phyloP scores from a whole-genome alignment of 1,140 invertebrate species.

The Theocolax elegans region DNA sequence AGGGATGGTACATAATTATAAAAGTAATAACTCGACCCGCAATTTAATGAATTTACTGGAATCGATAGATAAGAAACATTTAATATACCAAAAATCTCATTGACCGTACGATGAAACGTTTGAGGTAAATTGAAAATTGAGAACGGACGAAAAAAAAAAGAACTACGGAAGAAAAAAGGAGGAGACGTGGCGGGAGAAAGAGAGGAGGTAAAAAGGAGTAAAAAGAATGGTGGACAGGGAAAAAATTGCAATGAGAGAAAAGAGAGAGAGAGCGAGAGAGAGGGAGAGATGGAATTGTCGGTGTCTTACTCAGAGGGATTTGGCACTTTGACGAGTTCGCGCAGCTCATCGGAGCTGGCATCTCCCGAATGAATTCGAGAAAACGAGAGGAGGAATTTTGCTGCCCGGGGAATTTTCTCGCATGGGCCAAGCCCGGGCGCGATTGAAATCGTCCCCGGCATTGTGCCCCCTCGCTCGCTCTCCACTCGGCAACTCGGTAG shows the following conservation, averaged over 20 bases:
- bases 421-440: not conserved
- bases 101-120: not conserved
- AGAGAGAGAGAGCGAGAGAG: not conserved
- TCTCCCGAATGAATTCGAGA: conserved; percentile 7
- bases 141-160: not conserved
- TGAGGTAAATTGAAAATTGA: conserved; percentile 6
- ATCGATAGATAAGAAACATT: not conserved
- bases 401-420: not conserved
- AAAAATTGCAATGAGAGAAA: not conserved
- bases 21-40: not conserved
- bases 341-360: not conserved
- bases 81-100: too few species aligned
- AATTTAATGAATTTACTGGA: not conserved
- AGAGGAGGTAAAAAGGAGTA: not conserved
- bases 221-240: conserved; percentile 1
- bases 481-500: too few species aligned
- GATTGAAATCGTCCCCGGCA: conserved; percentile 33
- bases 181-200: not conserved
- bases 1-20: too few species aligned
- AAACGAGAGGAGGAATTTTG: not conserved
- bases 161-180: not conserved
- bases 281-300: not conserved
- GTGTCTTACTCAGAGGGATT: conserved; percentile 27
- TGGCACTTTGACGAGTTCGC: conserved; percentile 31
- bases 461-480: conserved; percentile 18